These are phyloP conservation scores for Leucophora obtusa DNA, from an alignment of 2,888 invertebrate genomes.

Conservation along the genomic window DNA sequence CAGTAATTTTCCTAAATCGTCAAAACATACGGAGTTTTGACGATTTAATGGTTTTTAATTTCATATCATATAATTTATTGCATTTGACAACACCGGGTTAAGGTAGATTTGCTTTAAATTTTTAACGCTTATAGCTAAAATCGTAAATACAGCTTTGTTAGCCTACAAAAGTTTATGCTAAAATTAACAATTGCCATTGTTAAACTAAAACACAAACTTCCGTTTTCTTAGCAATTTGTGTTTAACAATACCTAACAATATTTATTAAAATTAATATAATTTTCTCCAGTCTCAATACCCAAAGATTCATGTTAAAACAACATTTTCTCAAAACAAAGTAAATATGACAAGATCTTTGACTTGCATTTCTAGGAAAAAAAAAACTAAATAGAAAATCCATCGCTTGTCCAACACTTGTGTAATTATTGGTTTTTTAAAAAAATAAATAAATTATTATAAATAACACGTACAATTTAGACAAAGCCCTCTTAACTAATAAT, in stretches of 20 bases:
- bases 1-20: too few relatives aligned
- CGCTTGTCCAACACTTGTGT: conserved; percentile 60
- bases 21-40: too few relatives aligned
- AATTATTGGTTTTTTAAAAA: conserved; percentile 50
- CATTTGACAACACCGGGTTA: too few relatives aligned
- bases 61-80: too few relatives aligned
- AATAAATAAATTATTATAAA: conserved; percentile 53
- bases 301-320: not conserved
- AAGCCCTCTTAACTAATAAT: conserved; percentile 53
- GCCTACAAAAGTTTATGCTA: too few relatives aligned
- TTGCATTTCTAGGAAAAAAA: not conserved
- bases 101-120: too few relatives aligned
- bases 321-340: conserved; percentile 2
- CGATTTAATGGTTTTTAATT: too few relatives aligned
- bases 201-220: not conserved
- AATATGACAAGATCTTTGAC: not conserved
- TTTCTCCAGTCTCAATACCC: not conserved
- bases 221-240: not conserved
- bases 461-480: conserved; percentile 60
- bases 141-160: too few relatives aligned
- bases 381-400: not conserved
- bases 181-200: not conserved
- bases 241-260: not conserved
- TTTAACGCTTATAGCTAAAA: too few relatives aligned
- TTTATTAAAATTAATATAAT: conserved; percentile 5